Percentiles rank a stretch among this genome's conserved stretches.
Conservation (phyloP, 2,113 vertebrate species). For the Hippolais icterina region DNA sequence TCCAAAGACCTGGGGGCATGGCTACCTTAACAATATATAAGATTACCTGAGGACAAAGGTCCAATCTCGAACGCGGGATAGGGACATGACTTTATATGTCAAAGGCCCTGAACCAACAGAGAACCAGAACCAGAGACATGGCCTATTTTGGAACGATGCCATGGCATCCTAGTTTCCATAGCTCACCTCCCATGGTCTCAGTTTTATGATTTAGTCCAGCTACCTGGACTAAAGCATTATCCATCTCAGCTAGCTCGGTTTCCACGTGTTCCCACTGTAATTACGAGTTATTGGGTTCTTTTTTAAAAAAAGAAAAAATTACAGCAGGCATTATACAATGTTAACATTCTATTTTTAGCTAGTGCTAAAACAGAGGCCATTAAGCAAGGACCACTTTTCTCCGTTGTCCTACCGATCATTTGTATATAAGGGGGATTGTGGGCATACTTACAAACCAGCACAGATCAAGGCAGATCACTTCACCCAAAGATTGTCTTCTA, state of each 20-base stretch:
- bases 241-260: background rate
- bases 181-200: background rate
- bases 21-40: background rate
- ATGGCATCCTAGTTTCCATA: background rate
- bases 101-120: background rate
- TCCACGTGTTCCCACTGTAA: accelerated
- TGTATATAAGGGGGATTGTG: background rate
- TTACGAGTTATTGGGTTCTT: accelerated
- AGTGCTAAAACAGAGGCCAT: background rate
- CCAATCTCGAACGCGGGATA: background rate
- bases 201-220: background rate
- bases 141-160: background rate
- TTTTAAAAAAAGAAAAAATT: background rate
- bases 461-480: background rate
- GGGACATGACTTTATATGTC: background rate
- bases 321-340: background rate
- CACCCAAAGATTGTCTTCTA: background rate
- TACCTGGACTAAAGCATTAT: background rate
- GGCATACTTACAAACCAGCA: background rate
- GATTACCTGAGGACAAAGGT: background rate
- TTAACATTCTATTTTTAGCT: background rate
- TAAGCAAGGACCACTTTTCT: background rate
- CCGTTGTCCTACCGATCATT: background rate
- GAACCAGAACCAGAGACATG: no score
- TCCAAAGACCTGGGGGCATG: background rate